Evolutionary conservation across 2,888 invertebrate genomes (phyloP), one percentile per base, ranked within the genome.

Genomic region (Eupithecia vulgata): DNA sequence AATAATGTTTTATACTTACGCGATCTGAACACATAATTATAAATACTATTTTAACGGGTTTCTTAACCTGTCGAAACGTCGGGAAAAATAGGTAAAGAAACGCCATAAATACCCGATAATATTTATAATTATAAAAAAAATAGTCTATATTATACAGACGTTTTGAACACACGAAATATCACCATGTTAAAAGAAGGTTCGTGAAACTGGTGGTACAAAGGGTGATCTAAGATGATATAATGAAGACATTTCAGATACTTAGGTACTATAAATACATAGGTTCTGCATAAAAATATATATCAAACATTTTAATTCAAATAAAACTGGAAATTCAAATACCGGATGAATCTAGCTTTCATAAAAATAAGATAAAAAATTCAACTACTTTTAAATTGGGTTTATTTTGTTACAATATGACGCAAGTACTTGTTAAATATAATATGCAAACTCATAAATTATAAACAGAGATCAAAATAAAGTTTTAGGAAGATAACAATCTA

Each of bases 361-460:
- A 75, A 66, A 68, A 35, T 57, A 70, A 70, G 65, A 70, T 70
- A 52, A 70, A 75, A 75, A 65, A 62, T 21, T 64, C 42, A 48
- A 72, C 70, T 57, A 64, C 70, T 68, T 37, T 35, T 15, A 59
- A 71, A 72, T 48, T 57, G 35, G 40, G 59, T 73, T 75, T 67
- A 70, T 67, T 48, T 67, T 34, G 30, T 30, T 67, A 70, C 37
- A 72, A 75, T 65, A 65, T 75, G 75, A 75, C 75, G 75, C 70
- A 72, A 68, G 67, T 48, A 72, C 70, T 72, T 70, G 45, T 72
- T 72, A 59, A 71, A 72, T 75, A 75, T 75, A 75, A 72, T 72
- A 30, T 48, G 25, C 62, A 48, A 70, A 15, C 62, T 21, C 62
- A 61, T 74, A 66, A 71, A 71, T 74, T 66, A 65, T 66, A 17